Evolutionary conservation across 2,797 vertebrate genomes (phyloP).

Genomic region (Delichon dasypus): DNA sequence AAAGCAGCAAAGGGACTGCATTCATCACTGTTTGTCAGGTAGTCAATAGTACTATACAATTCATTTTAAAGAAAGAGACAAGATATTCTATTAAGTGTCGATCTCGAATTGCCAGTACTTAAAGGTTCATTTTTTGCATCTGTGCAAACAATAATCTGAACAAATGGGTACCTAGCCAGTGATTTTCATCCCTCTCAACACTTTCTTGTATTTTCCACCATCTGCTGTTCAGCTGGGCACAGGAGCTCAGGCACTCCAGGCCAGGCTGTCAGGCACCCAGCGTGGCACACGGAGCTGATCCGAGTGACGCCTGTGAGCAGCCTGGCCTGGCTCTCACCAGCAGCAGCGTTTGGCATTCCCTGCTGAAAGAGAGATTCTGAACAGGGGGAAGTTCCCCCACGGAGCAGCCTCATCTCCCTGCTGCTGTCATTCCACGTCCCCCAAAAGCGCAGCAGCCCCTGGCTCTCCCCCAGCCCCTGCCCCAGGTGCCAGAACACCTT

Average conservation of each 20-base stretch:
- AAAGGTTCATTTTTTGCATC: not conserved
- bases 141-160: not conserved
- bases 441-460: conserved; percentile 31
- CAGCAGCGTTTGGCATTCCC: not conserved
- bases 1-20: not conserved
- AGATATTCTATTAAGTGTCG: not conserved
- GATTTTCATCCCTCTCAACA: not conserved
- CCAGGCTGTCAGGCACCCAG: not conserved
- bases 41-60: not conserved
- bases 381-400: conserved; percentile 43
- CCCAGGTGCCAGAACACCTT: conserved; percentile 3
- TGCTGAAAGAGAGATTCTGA: conserved; percentile 24
- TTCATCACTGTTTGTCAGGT: not conserved
- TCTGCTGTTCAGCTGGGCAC: not conserved
- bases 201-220: not conserved
- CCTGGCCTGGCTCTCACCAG: not conserved
- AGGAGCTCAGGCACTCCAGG: not conserved
- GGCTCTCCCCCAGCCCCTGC: not conserved
- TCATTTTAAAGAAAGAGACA: not conserved
- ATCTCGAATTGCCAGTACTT: not conserved
- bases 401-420: conserved; percentile 52
- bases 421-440: conserved; percentile 64
- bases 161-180: not conserved
- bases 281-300: not conserved
- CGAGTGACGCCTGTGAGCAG: not conserved